A percentile compares a stretch with the other conserved stretches of the same genome.
These are phyloP conservation scores for Spodoptera frugiperda DNA, from an alignment of 1,140 invertebrate species.

Conservation along the genomic window DNA sequence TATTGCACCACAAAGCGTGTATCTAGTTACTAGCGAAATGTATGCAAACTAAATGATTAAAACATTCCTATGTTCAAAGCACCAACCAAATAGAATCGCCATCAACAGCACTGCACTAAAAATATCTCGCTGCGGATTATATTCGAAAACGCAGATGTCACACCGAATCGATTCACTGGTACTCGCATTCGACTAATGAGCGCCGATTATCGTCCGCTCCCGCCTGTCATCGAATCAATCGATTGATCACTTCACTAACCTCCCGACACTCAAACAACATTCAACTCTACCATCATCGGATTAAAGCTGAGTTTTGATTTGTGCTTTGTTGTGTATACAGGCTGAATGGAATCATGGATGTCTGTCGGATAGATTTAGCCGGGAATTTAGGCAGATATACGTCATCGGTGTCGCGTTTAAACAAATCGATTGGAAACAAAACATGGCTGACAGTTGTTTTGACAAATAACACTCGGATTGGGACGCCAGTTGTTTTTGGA, in stretches of 20 bases:
- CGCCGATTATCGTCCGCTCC: constrained; percentile 68
- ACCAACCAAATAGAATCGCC: constrained; percentile 31
- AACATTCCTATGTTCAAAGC: background rate
- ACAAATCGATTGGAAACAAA: constrained; percentile 49
- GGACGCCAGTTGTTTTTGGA: constrained; percentile 24
- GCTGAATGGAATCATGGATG: constrained; percentile 46
- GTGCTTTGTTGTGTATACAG: constrained; percentile 43
- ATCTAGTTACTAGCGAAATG: no score
- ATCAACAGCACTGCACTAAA: constrained; percentile 33
- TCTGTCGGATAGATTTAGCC: constrained; percentile 67
- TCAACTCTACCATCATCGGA: constrained; percentile 3
- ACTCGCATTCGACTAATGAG: constrained; percentile 69
- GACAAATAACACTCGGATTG: constrained; percentile 42
- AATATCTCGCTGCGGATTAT: constrained; percentile 33
- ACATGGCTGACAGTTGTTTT: constrained; percentile 47
- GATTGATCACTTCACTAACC: constrained; percentile 57
- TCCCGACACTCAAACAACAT: constrained; percentile 5
- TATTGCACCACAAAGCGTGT: no score
- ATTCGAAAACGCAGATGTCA: constrained; percentile 58
- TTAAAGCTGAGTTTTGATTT: constrained; percentile 34
- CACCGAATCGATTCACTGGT: constrained; percentile 56
- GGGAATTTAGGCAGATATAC: constrained; percentile 65
- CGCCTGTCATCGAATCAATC: constrained; percentile 71
- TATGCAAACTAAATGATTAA: background rate
- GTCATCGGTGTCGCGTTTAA: constrained; percentile 66